Base-by-base conservation (phyloP, 2,113 vertebrate genomes). In the Hippocampus guttulatus region DNA sequence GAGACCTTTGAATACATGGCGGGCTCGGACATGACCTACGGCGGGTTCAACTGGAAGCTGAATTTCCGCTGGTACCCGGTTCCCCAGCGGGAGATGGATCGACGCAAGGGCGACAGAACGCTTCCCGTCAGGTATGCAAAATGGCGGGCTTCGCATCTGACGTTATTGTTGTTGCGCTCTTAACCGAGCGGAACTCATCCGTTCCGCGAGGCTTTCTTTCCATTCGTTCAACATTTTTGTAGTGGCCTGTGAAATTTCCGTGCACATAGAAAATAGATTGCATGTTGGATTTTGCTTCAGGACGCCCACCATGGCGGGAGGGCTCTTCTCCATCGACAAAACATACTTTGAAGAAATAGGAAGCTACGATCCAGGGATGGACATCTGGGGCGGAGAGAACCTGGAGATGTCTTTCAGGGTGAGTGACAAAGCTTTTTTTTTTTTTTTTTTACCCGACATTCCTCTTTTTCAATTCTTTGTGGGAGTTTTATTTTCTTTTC, bases 351-450 rank as follows among this genome's bases (percentile, higher is more conserved):
- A 98, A 93, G 97, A 98, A 91, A 97, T 98, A 81, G 97, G 96
- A 91, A 96, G 94, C 83, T 99, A 99, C 75, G 96, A 99, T 93
- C 94, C 97, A 73, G 96, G 96, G 85, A 99, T 99, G 97, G 97
- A 99, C 92, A 98, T 99, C 89, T 99, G 97, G 97, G 97, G 96
- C 75, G 97, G 97, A 81, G 96, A 98, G 88, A 99, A 99, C 90
- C 92, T 98, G 88, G 97, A 98, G 92, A 97, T 99, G 95, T 99
- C 97, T 89, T 99, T 99, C 88, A 95, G 97, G 93, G 96, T 98
- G 92, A 96, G 91, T 92, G 40, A 52, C 25, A 68, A 54, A 18
- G 49, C 5, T 33, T 33, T 33, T 16, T 6, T 67, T 51, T 67
- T 66, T 45, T 45, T 45, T 45, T 45, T 45, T 30, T 27, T 27